A percentile compares a stretch with the other conserved stretches of the same genome.
These are phyloP conservation scores for Harpalus rufipes DNA, from an alignment of 2,888 invertebrate genomes.

Conservation along the genomic window DNA sequence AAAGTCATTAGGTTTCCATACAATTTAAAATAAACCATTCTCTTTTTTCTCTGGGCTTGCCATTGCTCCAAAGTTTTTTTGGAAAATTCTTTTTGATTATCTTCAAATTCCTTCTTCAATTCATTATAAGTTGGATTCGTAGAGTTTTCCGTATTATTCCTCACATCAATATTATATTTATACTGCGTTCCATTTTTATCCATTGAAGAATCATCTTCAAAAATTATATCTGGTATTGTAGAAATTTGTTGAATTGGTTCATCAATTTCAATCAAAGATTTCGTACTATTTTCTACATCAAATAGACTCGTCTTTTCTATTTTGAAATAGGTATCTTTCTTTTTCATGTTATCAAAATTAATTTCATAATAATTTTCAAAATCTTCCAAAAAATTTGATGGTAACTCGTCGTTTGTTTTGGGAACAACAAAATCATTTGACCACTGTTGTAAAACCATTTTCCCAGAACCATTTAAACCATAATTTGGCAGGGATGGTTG, in stretches of 20 bases:
- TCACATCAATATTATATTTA: slow-evolving; percentile 20
- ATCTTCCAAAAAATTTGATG: background rate
- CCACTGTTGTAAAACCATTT: slow-evolving; percentile 35
- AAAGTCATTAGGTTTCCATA: slow-evolving; percentile 52
- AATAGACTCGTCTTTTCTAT: slow-evolving; percentile 10
- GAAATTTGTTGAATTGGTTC: background rate
- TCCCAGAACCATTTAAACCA: slow-evolving; percentile 4
- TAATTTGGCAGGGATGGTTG: background rate
- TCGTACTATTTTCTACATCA: background rate
- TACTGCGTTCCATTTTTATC: slow-evolving; percentile 4
- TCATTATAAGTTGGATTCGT: background rate
- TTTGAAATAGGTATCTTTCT: slow-evolving; percentile 44
- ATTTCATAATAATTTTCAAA: slow-evolving; percentile 19
- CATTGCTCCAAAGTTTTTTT: slow-evolving; percentile 18
- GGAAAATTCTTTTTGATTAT: slow-evolving; percentile 19
- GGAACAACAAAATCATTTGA: slow-evolving; percentile 2
- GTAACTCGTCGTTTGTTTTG: background rate
- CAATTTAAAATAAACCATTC: slow-evolving; percentile 55
- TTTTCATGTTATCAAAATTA: background rate
- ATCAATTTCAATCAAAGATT: background rate
- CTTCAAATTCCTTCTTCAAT: slow-evolving; percentile 40
- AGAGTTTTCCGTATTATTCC: slow-evolving; percentile 3
- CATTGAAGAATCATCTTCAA: background rate
- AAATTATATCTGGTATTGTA: slow-evolving; percentile 5
- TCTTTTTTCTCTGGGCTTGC: slow-evolving; percentile 33